Evolutionary conservation across 2,888 invertebrate genomes (phyloP).

Genomic region (Anthrax anthrax): DNA sequence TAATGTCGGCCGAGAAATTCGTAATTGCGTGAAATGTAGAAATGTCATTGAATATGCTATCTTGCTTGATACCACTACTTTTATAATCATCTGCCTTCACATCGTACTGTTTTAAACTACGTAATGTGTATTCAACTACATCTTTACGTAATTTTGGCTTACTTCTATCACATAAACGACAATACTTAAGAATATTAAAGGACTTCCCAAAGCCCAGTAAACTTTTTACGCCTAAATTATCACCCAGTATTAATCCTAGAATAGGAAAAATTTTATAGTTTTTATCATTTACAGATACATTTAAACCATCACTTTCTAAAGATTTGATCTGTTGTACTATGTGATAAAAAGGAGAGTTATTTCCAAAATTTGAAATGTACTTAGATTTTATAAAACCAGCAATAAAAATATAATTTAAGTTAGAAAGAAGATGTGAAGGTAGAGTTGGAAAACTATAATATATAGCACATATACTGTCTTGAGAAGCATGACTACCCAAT

Average conservation of each 20-base stretch:
- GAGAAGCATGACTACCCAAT: slow-evolving; percentile 1
- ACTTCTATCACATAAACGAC: background rate
- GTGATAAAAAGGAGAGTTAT: background rate
- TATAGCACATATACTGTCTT: background rate
- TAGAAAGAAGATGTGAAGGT: background rate
- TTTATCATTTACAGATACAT: background rate
- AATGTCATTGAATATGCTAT: background rate
- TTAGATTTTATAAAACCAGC: slow-evolving; percentile 1
- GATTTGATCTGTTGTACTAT: background rate
- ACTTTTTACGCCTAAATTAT: background rate
- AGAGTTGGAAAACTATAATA: slow-evolving; percentile 2
- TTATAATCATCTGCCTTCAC: background rate
- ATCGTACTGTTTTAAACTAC: rapidly evolving
- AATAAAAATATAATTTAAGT: background rate
- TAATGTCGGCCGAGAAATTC: background rate
- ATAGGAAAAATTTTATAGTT: background rate
- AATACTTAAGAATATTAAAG: background rate
- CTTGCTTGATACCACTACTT: background rate
- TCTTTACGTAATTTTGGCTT: background rate
- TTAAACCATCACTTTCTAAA: background rate
- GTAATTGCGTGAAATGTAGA: background rate
- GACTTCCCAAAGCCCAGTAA: background rate
- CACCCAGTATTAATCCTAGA: background rate
- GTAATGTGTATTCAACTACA: background rate
- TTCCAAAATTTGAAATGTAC: background rate